Conservation (phyloP, 2,797 vertebrate genomes). For the Rhinella marina region DNA sequence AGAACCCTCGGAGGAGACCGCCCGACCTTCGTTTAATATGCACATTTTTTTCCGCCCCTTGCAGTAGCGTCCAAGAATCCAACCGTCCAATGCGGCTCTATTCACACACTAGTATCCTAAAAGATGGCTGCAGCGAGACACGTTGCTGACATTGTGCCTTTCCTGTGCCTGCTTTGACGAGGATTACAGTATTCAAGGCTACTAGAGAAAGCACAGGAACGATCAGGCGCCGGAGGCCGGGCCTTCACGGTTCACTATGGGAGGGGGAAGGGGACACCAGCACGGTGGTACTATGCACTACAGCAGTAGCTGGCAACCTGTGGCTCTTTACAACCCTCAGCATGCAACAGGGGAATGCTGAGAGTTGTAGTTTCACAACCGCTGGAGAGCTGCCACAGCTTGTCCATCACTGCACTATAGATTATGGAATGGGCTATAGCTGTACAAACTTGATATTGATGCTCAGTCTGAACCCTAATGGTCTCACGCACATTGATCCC, state of each 20-base stretch:
- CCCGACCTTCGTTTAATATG: background rate
- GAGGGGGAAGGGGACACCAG: background rate
- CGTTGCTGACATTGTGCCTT: slow-evolving; percentile 10
- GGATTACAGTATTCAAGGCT: slow-evolving; percentile 5
- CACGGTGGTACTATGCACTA: slow-evolving; percentile 27
- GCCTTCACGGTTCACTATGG: background rate
- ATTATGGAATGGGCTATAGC: background rate
- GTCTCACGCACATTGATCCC: slow-evolving; percentile 4
- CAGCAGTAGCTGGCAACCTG: background rate
- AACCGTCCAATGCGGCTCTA: background rate
- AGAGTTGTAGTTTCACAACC: background rate
- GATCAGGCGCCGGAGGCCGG: background rate
- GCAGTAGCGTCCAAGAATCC: background rate
- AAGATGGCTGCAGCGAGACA: background rate
- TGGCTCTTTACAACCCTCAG: background rate
- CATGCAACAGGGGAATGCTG: background rate
- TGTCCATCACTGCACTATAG: background rate
- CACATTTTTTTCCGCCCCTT: background rate
- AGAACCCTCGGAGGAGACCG: background rate
- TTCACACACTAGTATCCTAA: background rate
- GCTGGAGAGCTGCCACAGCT: background rate
- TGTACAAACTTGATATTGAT: background rate
- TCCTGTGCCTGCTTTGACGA: slow-evolving; percentile 1
- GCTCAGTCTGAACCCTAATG: background rate
- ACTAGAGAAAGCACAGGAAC: slow-evolving; percentile 17